phyloP scores from a whole-genome alignment of 2,888 invertebrate species.

The Calliphora vomitoria region DNA sequence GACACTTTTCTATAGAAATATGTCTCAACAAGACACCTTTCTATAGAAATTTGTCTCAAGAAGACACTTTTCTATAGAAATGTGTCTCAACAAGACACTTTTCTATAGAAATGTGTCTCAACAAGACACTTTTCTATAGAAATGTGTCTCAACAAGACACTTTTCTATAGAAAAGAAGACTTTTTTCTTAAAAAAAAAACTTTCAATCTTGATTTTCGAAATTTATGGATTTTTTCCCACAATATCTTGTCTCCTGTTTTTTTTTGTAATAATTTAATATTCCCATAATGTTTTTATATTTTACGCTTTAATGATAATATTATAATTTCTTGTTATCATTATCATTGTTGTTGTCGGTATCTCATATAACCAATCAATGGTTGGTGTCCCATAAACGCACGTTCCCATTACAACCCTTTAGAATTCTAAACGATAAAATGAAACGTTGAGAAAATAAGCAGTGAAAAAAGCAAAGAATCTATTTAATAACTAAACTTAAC shows the following conservation, averaged over 20 bases:
- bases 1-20: too few species aligned
- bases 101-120: too few species aligned
- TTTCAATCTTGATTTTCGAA: neutral
- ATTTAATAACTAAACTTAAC: conserved; percentile 68
- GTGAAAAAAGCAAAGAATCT: conserved; percentile 28
- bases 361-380: conserved; percentile 68
- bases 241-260: neutral
- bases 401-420: conserved; percentile 65
- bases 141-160: too few species aligned
- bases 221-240: neutral
- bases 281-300: conserved; percentile 52
- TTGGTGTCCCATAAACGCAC: conserved; percentile 58
- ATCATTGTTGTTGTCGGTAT: conserved; percentile 61
- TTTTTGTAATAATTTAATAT: conserved; percentile 30
- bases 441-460: neutral
- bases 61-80: too few species aligned
- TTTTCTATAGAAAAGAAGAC: too few species aligned
- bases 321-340: conserved; percentile 64
- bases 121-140: too few species aligned
- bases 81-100: too few species aligned
- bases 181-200: too few species aligned
- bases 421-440: conserved; percentile 44
- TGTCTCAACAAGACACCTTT: too few species aligned
- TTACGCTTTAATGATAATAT: conserved; percentile 65
- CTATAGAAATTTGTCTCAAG: too few species aligned